phyloP scores from a whole-genome alignment of 37 sponge, comb jelly and placozoan genomes.

The Dysidea cf. avara region DNA sequence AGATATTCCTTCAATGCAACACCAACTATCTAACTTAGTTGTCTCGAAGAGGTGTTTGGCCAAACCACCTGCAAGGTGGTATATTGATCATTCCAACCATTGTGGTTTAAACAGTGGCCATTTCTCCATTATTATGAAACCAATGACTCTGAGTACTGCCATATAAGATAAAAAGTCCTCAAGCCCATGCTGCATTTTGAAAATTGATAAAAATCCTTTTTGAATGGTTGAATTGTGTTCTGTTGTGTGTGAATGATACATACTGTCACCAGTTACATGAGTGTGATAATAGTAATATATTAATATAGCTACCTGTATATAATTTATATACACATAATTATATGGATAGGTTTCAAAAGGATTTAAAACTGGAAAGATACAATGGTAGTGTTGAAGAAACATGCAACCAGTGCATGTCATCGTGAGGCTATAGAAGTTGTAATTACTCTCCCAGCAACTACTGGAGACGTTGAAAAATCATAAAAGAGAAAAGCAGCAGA shows the following conservation, averaged over 20 bases:
- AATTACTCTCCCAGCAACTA: slow-evolving; percentile 27
- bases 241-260: neutral
- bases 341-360: slow-evolving; percentile 18
- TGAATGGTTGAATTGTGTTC: too few species aligned
- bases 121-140: slow-evolving; percentile 49
- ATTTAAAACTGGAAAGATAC: slow-evolving; percentile 58
- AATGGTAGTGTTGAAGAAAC: slow-evolving; percentile 1
- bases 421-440: slow-evolving; percentile 3
- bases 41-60: too few species aligned
- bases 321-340: neutral
- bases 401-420: slow-evolving; percentile 39
- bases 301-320: neutral
- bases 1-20: too few species aligned
- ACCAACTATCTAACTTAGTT: too few species aligned
- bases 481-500: neutral
- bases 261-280: neutral
- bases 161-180: slow-evolving; percentile 11
- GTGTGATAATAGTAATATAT: neutral
- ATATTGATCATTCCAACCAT: too few species aligned
- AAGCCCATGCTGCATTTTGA: slow-evolving; percentile 12
- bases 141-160: slow-evolving; percentile 39
- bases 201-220: too few species aligned
- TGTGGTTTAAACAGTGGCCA: too few species aligned
- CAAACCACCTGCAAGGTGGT: too few species aligned
- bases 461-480: slow-evolving; percentile 56